Evolutionary conservation across 2,113 vertebrate genomes (phyloP).

Genomic region (Terrapene triunguis): DNA sequence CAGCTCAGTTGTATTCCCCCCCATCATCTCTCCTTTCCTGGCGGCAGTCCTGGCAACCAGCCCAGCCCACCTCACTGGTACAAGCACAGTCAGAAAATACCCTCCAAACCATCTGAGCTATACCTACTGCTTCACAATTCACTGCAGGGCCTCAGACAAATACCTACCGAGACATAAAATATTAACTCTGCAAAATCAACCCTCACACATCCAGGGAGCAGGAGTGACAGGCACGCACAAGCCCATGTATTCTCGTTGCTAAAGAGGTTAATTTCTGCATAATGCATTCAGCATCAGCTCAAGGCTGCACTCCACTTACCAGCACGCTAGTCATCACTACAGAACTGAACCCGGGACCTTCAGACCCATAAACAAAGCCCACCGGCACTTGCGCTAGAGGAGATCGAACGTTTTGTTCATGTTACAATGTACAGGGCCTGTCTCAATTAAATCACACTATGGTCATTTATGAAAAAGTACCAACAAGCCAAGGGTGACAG

Average conservation of each 20-base stretch:
- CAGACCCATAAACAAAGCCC: not conserved
- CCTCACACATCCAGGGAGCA: not conserved
- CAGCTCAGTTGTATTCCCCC: not conserved
- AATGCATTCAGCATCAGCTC: not conserved
- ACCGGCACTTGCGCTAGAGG: constrained; percentile 1
- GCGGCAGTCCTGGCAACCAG: not conserved
- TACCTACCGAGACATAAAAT: not conserved
- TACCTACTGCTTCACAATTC: not conserved
- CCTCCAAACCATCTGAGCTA: not conserved
- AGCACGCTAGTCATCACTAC: not conserved
- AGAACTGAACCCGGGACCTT: constrained; percentile 25
- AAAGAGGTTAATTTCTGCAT: not conserved
- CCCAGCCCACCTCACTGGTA: not conserved
- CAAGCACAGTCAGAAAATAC: not conserved
- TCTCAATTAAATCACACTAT: constrained; percentile 24
- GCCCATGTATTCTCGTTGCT: not conserved
- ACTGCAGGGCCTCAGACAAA: not conserved
- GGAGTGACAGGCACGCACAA: not conserved
- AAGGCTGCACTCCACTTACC: not conserved
- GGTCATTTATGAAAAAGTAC: not conserved
- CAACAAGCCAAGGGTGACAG: constrained; percentile 31
- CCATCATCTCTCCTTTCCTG: not conserved
- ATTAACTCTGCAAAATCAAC: not conserved
- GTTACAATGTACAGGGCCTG: rapidly evolving
- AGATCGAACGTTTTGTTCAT: constrained; percentile 4